phyloP scores from a whole-genome alignment of 2,888 invertebrate species.

The Amblyjoppa fuscipennis region DNA sequence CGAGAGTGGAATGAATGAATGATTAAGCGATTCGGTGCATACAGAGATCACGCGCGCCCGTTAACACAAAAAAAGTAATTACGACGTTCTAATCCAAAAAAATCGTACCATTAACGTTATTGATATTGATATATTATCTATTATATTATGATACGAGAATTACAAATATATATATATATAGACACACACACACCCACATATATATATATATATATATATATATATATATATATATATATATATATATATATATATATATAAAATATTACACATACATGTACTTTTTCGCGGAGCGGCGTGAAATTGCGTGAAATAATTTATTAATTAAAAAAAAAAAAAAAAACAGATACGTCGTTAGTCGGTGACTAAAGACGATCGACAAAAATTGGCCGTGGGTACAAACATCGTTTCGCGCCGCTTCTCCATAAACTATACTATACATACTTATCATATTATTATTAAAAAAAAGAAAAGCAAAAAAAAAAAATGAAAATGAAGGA shows the following conservation, averaged over 20 bases:
- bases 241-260: constrained; percentile 47
- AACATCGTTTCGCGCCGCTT: constrained; percentile 68
- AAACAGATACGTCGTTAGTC: constrained; percentile 13
- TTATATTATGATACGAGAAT: constrained; percentile 45
- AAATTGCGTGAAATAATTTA: constrained; percentile 64
- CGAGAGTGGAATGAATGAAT: constrained; percentile 34
- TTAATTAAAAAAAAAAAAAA: constrained; percentile 42
- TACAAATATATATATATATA: constrained; percentile 55
- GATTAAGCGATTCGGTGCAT: constrained; percentile 46
- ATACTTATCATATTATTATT: constrained; percentile 49
- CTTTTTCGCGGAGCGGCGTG: constrained; percentile 60
- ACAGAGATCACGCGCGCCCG: constrained; percentile 22
- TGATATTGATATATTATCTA: constrained; percentile 61
- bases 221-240: constrained; percentile 34
- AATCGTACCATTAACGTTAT: constrained; percentile 69
- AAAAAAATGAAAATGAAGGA: constrained; percentile 18
- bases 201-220: constrained; percentile 45
- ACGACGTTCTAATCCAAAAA: constrained; percentile 65
- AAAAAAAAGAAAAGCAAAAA: constrained; percentile 22
- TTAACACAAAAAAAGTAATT: constrained; percentile 42
- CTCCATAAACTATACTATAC: constrained; percentile 58
- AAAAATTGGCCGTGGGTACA: constrained; percentile 55
- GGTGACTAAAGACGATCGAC: constrained; percentile 21
- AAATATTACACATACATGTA: constrained; percentile 41
- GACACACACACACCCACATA: not conserved